These are phyloP conservation scores for Isichthys henryi DNA, from an alignment of 2,113 vertebrate species.

Conservation along the genomic window DNA sequence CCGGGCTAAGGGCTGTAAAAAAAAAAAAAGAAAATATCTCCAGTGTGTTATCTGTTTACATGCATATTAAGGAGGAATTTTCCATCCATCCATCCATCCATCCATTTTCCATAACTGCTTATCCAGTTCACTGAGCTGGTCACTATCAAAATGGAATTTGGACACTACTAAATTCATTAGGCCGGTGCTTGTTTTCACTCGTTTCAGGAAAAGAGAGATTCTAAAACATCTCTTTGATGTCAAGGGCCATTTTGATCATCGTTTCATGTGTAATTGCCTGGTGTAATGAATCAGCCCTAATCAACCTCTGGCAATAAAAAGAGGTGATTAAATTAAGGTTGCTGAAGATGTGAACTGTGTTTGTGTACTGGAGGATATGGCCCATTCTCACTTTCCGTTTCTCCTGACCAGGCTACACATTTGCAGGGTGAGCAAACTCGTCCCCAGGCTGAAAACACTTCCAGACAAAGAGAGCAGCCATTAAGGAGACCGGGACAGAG, in stretches of 20 bases:
- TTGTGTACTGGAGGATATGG: neutral
- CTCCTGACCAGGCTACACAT: neutral
- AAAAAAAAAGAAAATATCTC: neutral
- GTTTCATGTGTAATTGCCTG: neutral
- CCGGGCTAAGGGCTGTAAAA: neutral
- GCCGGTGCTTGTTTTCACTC: neutral
- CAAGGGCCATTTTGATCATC: neutral
- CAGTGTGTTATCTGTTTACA: neutral
- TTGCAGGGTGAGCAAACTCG: neutral
- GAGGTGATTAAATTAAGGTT: conserved; percentile 5
- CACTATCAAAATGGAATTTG: neutral
- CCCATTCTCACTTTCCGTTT: conserved; percentile 21
- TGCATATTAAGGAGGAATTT: neutral
- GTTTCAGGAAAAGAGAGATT: conserved; percentile 21
- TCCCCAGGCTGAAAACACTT: neutral
- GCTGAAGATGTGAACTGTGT: neutral
- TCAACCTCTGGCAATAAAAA: neutral
- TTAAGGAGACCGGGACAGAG: neutral
- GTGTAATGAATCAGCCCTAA: neutral
- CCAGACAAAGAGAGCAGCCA: neutral
- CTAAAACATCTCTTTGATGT: neutral
- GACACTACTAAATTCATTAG: neutral
- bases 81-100: neutral
- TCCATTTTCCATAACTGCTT: neutral
- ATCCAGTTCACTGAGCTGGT: neutral